Evolutionary conservation across 1,140 invertebrate species (phyloP), one percentile per base, ranked within the genome.

Genomic region (Drosophila pachea): DNA sequence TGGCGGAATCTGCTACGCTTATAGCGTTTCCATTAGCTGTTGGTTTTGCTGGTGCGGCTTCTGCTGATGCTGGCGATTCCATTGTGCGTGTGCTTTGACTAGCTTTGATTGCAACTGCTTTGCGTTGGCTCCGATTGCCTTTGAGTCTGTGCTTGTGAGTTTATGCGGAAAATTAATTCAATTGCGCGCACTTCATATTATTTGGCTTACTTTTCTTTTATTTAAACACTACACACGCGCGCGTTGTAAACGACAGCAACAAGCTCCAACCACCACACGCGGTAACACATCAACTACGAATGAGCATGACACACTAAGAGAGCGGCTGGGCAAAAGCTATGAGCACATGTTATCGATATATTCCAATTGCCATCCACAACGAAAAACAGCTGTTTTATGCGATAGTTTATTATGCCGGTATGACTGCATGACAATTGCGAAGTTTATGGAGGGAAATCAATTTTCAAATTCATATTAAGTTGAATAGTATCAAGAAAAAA

Each of bases 1-100:
- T 89, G 6, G 74, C 87, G 4, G 81, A 87, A 54, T 89, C 88
- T 48, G 62, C 79, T 12, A 55, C n/a, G 14, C 48, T 32, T 9
- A 16, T 43, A 45, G 59, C 75, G 60, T 48, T 58, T 0, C 79
- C 73, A 50, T 84, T 76, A 22, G 55, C 42, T 7, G 70, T n/a
- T 33, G 54, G 22, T 55, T 48, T 58, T 54, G 43, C 54, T 66
- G 60, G 71, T 55, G 45, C 36, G 48, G 29, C 8, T 61, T 32
- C 16, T 55, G 60, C 50, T 64, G 42, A 49, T 45, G 14, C 16
- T 35, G 67, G 40, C 47, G 68, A 47, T 49, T 61, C 54, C 76
- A 84, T 83, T 52, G 61, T 66, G 61, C 56, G 52, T 52, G 36
- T 35, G 7, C 38, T 59, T 58, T 54, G 50, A 36, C 42, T 73